phyloP scores from a whole-genome alignment of 2,113 vertebrate species.

The Salvelinus fontinalis region DNA sequence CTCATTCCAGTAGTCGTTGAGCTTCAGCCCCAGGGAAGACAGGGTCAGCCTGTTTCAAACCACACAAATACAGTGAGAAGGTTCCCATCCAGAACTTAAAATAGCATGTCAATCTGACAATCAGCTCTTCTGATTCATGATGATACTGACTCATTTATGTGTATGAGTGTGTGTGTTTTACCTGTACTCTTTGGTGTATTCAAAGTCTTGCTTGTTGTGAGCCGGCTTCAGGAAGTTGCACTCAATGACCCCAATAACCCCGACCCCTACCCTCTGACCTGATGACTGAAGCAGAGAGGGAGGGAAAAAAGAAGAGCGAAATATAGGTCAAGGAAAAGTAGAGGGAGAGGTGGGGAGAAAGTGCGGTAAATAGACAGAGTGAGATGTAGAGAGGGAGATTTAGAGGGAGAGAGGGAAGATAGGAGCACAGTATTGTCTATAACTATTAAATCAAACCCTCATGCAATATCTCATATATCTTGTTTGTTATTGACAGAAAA shows the following conservation, averaged over 20 bases:
- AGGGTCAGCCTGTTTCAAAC: constrained; percentile 3
- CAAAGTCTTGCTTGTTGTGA: constrained; percentile 85
- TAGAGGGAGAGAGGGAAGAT: neutral
- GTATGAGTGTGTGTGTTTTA: constrained; percentile 31
- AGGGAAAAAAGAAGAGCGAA: neutral
- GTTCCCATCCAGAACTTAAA: neutral
- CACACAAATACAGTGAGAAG: neutral
- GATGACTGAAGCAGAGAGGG: constrained; percentile 54
- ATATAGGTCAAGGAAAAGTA: neutral
- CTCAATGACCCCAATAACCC: constrained; percentile 80
- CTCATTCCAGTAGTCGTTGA: constrained; percentile 81
- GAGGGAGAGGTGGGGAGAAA: neutral
- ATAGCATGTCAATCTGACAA: too few species aligned
- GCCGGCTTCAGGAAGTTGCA: constrained; percentile 83
- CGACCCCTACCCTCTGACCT: constrained; percentile 72
- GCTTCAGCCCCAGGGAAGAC: constrained; percentile 76
- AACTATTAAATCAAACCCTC: neutral
- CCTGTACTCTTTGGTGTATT: constrained; percentile 83
- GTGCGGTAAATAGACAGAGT: neutral
- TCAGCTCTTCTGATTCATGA: too few species aligned
- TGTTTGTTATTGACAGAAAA: neutral
- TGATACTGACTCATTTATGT: too few species aligned
- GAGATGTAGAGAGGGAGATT: neutral
- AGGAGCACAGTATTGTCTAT: neutral
- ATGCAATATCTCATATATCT: neutral